A percentile compares a stretch with the other conserved stretches of the same genome.
These are phyloP conservation scores for Zaprionus ornatus DNA, from an alignment of 1,140 invertebrate species.

Conservation along the genomic window DNA sequence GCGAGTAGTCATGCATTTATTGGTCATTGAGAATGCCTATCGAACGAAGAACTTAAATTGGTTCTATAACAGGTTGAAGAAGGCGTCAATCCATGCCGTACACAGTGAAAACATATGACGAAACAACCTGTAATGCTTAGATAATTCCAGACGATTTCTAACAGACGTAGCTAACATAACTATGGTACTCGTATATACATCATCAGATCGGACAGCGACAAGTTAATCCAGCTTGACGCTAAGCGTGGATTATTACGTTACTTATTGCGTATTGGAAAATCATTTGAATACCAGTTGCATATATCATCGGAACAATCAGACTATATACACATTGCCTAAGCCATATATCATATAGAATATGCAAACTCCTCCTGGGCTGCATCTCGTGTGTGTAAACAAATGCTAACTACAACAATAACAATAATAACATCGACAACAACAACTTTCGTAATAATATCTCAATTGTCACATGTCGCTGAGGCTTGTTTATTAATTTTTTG, in stretches of 20 bases:
- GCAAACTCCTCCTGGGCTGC: background rate
- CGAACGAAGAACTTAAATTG: background rate
- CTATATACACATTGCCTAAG: background rate
- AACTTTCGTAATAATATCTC: slow-evolving; percentile 43
- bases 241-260: background rate
- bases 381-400: slow-evolving; percentile 1
- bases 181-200: background rate
- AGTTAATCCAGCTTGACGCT: background rate
- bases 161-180: background rate
- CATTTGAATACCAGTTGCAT: slow-evolving; percentile 3
- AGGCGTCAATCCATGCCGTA: background rate
- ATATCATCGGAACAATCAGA: background rate
- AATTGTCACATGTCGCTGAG: slow-evolving; percentile 57
- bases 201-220: background rate
- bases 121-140: background rate
- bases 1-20: slow-evolving; percentile 27
- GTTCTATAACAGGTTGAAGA: slow-evolving; percentile 22
- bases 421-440: slow-evolving; percentile 32
- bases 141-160: background rate
- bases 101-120: background rate
- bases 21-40: slow-evolving; percentile 12
- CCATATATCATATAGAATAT: background rate
- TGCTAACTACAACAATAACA: slow-evolving; percentile 12
- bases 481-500: slow-evolving; percentile 29
- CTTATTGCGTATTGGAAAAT: background rate